A percentile compares a stretch with the other conserved stretches of the same genome.
Evolutionary conservation across 1,140 invertebrate genomes (phyloP).

Genomic region (Aporrectodea caliginosa): DNA sequence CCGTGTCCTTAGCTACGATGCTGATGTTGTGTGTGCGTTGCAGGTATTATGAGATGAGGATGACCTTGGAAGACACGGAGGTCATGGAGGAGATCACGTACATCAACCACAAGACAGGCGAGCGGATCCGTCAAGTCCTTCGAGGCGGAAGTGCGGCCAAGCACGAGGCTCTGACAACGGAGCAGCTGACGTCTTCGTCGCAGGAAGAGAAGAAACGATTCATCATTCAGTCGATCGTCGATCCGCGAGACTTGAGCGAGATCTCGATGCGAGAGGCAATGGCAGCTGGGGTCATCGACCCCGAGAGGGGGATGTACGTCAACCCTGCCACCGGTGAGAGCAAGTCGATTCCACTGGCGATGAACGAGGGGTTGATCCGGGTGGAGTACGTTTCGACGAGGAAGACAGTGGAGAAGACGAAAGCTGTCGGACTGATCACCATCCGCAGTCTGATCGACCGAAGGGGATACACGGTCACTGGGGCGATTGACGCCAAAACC

Average conservation of each 20-base stretch:
- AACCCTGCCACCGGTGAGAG: conserved; percentile 25
- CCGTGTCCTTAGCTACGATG: no score
- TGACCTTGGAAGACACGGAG: conserved; percentile 30
- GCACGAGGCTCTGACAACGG: background rate
- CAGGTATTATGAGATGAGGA: conserved; percentile 31
- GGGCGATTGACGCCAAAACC: conserved; percentile 19
- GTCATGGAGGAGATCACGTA: conserved; percentile 24
- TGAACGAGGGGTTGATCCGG: conserved; percentile 9
- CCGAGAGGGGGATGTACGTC: conserved; percentile 18
- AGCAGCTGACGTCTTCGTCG: conserved; percentile 20
- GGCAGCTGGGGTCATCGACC: conserved; percentile 25
- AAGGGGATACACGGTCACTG: conserved; percentile 12
- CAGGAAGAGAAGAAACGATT: conserved; percentile 28
- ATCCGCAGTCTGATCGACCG: conserved; percentile 24
- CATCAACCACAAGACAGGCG: conserved; percentile 28
- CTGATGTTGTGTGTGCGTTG: no score
- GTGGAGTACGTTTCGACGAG: conserved; percentile 12
- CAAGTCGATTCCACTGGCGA: conserved; percentile 19
- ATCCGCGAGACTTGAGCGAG: conserved; percentile 25
- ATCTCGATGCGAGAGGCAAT: conserved; percentile 29
- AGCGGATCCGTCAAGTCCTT: background rate
- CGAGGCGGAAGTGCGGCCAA: background rate
- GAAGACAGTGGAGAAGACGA: conserved; percentile 21
- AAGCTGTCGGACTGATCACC: conserved; percentile 28
- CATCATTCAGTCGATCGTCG: conserved; percentile 29